phyloP scores from a whole-genome alignment of 2,888 invertebrate species.

The Apodemia zela region DNA sequence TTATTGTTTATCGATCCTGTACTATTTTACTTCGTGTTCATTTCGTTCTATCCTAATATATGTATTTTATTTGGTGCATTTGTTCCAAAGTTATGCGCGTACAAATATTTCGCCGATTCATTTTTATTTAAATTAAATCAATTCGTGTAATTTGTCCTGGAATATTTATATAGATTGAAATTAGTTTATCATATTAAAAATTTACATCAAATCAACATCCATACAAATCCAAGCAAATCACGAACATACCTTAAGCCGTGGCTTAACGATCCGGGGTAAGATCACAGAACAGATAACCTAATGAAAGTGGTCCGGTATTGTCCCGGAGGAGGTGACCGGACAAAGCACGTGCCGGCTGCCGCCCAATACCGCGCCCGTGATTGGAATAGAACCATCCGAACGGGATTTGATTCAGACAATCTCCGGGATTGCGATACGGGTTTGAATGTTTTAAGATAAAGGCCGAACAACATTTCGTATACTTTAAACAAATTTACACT shows the following conservation, averaged over 20 bases:
- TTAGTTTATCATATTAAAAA: neutral
- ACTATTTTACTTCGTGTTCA: too few species aligned
- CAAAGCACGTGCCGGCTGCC: slow-evolving; percentile 32
- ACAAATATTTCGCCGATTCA: too few species aligned
- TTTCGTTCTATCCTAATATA: too few species aligned
- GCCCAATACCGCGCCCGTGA: slow-evolving; percentile 30
- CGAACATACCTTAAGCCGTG: neutral
- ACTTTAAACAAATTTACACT: neutral
- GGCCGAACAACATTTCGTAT: neutral
- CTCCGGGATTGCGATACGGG: slow-evolving; percentile 27
- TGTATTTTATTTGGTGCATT: too few species aligned
- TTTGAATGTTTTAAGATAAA: slow-evolving; percentile 7
- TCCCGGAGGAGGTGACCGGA: slow-evolving; percentile 30
- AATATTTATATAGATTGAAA: too few species aligned
- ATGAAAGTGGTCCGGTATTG: slow-evolving; percentile 33
- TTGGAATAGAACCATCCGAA: slow-evolving; percentile 32
- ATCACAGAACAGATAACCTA: slow-evolving; percentile 24
- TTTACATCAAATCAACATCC: neutral
- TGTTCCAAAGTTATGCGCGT: too few species aligned
- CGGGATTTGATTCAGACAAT: slow-evolving; percentile 24
- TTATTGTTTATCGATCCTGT: too few species aligned
- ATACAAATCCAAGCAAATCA: neutral
- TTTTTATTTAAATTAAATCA: too few species aligned
- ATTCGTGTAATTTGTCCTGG: too few species aligned
- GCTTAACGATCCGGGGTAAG: slow-evolving; percentile 18